phyloP scores from a whole-genome alignment of 2,797 vertebrate species.

The Pseudochaenichthys georgianus region DNA sequence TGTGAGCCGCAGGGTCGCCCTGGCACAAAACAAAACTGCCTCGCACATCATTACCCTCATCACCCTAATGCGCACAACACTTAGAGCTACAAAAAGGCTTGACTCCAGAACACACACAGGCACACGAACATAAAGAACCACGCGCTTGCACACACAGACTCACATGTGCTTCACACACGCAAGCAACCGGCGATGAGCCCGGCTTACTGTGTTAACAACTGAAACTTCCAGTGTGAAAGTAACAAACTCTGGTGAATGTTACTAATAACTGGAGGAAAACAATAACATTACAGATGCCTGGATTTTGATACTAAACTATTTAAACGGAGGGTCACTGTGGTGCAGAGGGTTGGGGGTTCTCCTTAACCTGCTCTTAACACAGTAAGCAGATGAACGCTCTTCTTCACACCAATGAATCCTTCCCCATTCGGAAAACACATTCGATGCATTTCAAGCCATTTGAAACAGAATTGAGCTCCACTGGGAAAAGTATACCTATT shows the following conservation, averaged over 20 bases:
- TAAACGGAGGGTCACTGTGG: conserved; percentile 12
- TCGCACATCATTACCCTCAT: conserved; percentile 88
- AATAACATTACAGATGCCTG: not conserved
- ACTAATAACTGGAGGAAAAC: not conserved
- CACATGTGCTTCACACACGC: not conserved
- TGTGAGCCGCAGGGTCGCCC: conserved; percentile 84
- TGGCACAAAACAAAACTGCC: conserved; percentile 79
- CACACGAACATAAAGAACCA: conserved; percentile 48
- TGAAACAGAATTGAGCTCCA: conserved; percentile 61
- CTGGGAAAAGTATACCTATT: conserved; percentile 71
- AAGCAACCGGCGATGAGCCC: conserved; percentile 4
- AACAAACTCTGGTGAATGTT: conserved; percentile 16
- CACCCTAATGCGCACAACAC: conserved; percentile 84
- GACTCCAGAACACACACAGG: conserved; percentile 68
- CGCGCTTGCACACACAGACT: conserved; percentile 24
- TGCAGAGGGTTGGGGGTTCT: conserved; percentile 3
- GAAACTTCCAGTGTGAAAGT: conserved; percentile 30
- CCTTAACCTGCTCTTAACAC: conserved; percentile 25
- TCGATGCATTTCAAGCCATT: conserved; percentile 52
- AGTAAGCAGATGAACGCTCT: conserved; percentile 32
- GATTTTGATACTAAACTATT: conserved; percentile 4
- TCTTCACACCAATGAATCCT: conserved; percentile 21
- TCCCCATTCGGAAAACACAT: conserved; percentile 44
- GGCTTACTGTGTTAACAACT: conserved; percentile 11
- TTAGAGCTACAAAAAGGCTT: conserved; percentile 81